phyloP scores from a whole-genome alignment of 2,113 vertebrate species.

The Hippolais icterina region DNA sequence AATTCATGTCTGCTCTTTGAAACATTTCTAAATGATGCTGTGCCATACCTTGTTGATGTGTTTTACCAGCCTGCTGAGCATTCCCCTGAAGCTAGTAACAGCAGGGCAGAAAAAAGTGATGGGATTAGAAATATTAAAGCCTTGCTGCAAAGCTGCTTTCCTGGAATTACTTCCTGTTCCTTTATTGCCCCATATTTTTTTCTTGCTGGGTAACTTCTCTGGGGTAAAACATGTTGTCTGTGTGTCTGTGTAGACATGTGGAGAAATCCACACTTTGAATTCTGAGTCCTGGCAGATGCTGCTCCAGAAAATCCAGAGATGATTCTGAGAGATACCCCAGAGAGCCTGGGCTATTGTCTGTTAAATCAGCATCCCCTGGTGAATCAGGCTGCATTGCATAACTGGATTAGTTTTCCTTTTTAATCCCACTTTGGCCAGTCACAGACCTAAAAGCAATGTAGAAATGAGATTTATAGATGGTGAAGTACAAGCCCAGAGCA shows the following conservation, averaged over 20 bases:
- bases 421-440: not conserved
- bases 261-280: not conserved
- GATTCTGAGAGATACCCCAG: not conserved
- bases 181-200: not conserved
- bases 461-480: not conserved
- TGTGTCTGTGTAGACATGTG: not conserved
- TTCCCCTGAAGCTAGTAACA: not conserved
- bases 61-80: not conserved
- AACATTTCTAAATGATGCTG: not conserved
- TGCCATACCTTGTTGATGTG: not conserved
- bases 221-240: accelerated
- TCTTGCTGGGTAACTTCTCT: not conserved
- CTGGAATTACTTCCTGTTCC: not conserved
- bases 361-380: not conserved
- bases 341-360: not conserved
- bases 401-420: slow-evolving; percentile 2
- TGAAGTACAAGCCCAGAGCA: not conserved
- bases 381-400: not conserved
- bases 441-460: not conserved
- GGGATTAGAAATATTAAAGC: not conserved
- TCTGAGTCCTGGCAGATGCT: not conserved
- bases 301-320: not conserved
- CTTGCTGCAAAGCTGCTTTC: not conserved
- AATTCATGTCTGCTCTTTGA: not conserved
- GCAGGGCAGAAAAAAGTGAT: not conserved